phyloP scores from a whole-genome alignment of 2,888 invertebrate species.

The Agonopterix arenella region DNA sequence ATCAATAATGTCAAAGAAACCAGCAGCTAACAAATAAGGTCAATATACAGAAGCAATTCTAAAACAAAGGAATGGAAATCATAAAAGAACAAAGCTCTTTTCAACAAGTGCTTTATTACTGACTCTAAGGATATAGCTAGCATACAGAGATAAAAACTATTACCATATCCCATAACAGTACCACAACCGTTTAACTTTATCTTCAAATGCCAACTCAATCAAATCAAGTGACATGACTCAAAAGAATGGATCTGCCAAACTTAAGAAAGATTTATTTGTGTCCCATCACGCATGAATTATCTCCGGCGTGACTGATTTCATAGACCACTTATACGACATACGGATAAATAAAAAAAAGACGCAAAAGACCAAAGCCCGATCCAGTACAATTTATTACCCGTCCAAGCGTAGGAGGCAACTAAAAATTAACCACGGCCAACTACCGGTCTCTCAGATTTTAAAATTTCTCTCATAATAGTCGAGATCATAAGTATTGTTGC shows the following conservation, averaged over 20 bases:
- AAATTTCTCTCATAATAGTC: conserved; percentile 64
- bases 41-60: too few relatives aligned
- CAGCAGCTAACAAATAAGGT: too few relatives aligned
- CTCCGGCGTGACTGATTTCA: conserved; percentile 52
- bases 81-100: too few relatives aligned
- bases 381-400: conserved; percentile 54
- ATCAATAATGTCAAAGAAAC: too few relatives aligned
- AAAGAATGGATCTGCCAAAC: conserved; percentile 24
- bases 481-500: conserved; percentile 68
- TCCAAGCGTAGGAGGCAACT: conserved; percentile 63
- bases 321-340: conserved; percentile 44
- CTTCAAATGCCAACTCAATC: conserved; percentile 32
- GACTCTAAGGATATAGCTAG: not conserved
- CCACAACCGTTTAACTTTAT: conserved; percentile 18
- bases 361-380: conserved; percentile 19
- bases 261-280: conserved; percentile 40
- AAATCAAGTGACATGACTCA: conserved; percentile 34
- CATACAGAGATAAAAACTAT: not conserved
- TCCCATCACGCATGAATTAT: conserved; percentile 46
- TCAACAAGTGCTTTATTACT: too few relatives aligned
- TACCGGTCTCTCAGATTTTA: conserved; percentile 53
- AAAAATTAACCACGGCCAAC: conserved; percentile 62
- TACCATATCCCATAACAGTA: not conserved
- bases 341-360: conserved; percentile 8
- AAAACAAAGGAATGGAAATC: too few relatives aligned